Evolutionary conservation across 1,140 invertebrate genomes (phyloP), one percentile per base, ranked within the genome.

Genomic region (Dysdera silvatica): DNA sequence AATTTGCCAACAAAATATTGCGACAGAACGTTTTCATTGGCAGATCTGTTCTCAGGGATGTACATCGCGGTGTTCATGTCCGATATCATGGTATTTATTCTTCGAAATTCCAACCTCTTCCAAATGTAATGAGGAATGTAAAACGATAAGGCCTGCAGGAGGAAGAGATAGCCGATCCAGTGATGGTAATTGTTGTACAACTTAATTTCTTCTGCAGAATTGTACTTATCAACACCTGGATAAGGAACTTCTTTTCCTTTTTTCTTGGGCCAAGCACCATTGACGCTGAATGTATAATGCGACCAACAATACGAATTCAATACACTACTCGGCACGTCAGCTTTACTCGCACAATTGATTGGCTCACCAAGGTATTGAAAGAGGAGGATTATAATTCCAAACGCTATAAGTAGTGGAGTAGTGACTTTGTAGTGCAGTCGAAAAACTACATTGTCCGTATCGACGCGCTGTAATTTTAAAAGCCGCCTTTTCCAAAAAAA

Each of bases 381-480:
- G 48, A 92, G 95, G 23, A 91, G 96, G 67, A 97, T 90, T 63
- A 95, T 91, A 68, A 95, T 77, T 67, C 87, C 90, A 79, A 93
- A 95, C 57, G 89, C 86, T 71, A 95, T 85, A 59, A 95, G 79
- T 63, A 94, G 82, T 76, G 92, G 87, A 59, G 95, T 87, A 47
- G 91, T 94, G 67, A 94, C 84, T 68, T 89, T 91, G 80, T 95
- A 94, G 74, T 94, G 91, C 62, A 95, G 78, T 29, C 91, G 82
- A 74, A 95, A 94, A 67, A 94, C 84, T 41, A 87, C 83, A 64
- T 89, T 91, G 80, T 95, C 91, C 72, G 89, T 94, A 77, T 91
- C 88, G 65, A 93, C 83, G n/a, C n/a, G n/a, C n/a, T n/a, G n/a
- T n/a, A n/a, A n/a, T n/a, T n/a, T n/a, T n/a, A n/a, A n/a, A n/a